A percentile compares a stretch with the other conserved stretches of the same genome.
phyloP scores from a whole-genome alignment of 2,113 vertebrate species.

The Melanocharis versteri region DNA sequence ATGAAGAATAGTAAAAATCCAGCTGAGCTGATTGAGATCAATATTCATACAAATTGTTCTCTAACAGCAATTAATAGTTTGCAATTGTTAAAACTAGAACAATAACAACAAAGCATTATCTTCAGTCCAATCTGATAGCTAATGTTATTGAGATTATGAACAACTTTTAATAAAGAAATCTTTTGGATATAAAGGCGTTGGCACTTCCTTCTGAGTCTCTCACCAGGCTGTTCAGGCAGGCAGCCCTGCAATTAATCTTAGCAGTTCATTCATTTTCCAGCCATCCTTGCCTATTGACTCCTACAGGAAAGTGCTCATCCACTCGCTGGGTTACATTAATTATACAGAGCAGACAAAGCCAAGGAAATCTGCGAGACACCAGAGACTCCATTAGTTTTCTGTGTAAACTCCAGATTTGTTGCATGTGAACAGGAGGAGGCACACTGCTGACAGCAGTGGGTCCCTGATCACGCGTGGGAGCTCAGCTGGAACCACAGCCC shows the following conservation, averaged over 20 bases:
- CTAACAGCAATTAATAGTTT: conserved; percentile 60
- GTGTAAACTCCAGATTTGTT: not conserved
- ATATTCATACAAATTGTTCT: conserved; percentile 38
- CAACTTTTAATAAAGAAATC: conserved; percentile 42
- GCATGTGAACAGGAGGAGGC: not conserved
- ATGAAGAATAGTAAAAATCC: conserved; percentile 11
- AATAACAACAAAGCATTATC: conserved; percentile 32
- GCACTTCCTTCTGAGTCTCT: not conserved
- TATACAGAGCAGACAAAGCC: not conserved
- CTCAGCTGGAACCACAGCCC: not conserved
- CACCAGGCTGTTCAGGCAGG: not conserved
- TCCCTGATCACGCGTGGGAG: not conserved
- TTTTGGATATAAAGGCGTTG: not conserved
- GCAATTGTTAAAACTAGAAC: conserved; percentile 22
- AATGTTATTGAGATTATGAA: conserved; percentile 13
- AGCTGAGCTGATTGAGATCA: conserved; percentile 43
- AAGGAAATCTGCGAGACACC: not conserved
- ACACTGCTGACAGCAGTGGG: not conserved
- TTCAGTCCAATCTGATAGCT: not conserved
- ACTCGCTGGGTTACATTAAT: not conserved
- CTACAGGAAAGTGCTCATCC: not conserved
- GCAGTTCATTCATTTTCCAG: not conserved
- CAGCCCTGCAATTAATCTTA: not conserved
- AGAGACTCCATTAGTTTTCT: conserved; percentile 13
- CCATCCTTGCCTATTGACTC: not conserved